Percentiles rank a stretch among this genome's conserved stretches.
phyloP scores from a whole-genome alignment of 2,797 vertebrate genomes.

The Lagodon rhomboides region DNA sequence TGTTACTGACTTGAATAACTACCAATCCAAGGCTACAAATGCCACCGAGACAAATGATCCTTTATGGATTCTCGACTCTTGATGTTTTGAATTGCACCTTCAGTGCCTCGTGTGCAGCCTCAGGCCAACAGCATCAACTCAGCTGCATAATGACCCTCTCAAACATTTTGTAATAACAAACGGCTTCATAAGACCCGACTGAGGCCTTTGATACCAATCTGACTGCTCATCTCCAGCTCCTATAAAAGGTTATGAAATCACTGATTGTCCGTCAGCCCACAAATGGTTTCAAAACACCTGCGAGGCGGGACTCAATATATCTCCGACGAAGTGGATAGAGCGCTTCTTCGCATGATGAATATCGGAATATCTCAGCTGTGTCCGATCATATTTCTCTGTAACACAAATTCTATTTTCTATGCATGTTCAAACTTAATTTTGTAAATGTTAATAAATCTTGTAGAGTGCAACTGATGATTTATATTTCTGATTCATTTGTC shows the following conservation, averaged over 20 bases:
- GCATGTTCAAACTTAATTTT: not conserved
- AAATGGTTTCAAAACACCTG: not conserved
- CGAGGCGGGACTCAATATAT: not conserved
- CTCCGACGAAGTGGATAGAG: not conserved
- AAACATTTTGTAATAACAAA: slow-evolving; percentile 1
- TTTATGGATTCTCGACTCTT: not conserved
- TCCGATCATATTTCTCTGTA: not conserved
- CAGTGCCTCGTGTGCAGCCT: slow-evolving; percentile 1
- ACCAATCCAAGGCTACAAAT: not conserved
- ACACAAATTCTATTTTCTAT: not conserved
- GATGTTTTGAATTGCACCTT: slow-evolving; percentile 10
- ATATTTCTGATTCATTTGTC: not conserved
- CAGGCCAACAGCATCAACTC: not conserved
- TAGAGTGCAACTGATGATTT: not conserved
- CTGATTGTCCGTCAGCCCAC: not conserved
- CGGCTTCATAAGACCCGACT: slow-evolving; percentile 4
- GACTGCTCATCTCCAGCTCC: slow-evolving; percentile 24
- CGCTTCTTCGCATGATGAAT: not conserved
- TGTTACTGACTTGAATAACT: not conserved
- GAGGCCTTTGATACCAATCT: not conserved
- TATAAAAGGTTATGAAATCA: slow-evolving; percentile 10
- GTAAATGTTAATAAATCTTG: not conserved
- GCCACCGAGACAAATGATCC: not conserved
- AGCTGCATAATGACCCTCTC: not conserved
- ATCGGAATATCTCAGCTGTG: not conserved